Base-by-base conservation (phyloP, 2,888 invertebrate species). In the Cosmopolites sordidus region DNA sequence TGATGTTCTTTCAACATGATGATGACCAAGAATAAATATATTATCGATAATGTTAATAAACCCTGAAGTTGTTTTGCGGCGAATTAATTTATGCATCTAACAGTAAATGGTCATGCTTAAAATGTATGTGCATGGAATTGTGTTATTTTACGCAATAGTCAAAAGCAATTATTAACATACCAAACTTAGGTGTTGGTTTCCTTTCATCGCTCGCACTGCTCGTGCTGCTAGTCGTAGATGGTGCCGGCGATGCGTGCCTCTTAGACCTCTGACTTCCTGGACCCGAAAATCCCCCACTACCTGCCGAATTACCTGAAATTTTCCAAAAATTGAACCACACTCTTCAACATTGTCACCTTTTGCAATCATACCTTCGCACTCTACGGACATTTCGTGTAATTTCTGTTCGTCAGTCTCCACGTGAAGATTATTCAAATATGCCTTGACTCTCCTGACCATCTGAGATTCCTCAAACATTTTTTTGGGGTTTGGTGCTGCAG, bases 391-490 rank as follows among this genome's bases (percentile, higher is more conserved):
- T 47, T 85, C 84, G 69, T 94, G 92, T 54, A 99, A 77, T 53
- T 87, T 83, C 63, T 91, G 88, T 73, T 98, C 98, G 69, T 97
- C 93, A 9, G 87, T 90, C 64, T 92, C 89, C 4, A 93, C 91
- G 65, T 92, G 88, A 80, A 98, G 84, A 66, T 92, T 89, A 61
- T 89, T 88, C 54, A 99, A 80, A 76, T 99, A 99, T 1, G 97
- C 91, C 73, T 97, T 95, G 3, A 98, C 97, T 51, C 96, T 81
- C 22, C 97, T 82, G 50, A 96, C 95, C 98, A 98, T 98, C 76
- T 97, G 94, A 22, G 97, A 95, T 78, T 97, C 96, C 74, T 97
- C 97, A 74, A 94, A 97, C 95, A 97, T 96, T 74, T 95, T 96
- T 76, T 96, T 96, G 46, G 93, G 92, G 75, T 97, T 96, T 1